Evolutionary conservation across 2,113 vertebrate species (phyloP).

Genomic region (Naja naja): DNA sequence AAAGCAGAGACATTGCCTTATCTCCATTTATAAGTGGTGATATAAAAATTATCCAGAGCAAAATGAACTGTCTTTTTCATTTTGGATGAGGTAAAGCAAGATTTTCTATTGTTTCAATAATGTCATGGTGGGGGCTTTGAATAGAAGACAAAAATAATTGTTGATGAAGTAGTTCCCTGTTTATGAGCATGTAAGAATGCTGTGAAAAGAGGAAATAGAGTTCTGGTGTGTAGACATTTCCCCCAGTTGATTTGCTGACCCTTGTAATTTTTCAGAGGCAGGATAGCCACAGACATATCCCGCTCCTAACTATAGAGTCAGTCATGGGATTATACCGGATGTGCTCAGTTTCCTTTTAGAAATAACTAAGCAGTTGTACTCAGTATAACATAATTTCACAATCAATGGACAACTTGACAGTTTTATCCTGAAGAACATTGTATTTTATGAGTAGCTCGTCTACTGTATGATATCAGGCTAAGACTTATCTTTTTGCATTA

Average conservation of each 20-base stretch:
- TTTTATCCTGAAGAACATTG: not conserved
- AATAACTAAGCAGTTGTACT: not conserved
- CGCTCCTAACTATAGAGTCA: not conserved
- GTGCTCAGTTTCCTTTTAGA: not conserved
- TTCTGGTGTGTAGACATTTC: not conserved
- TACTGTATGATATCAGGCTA: not conserved
- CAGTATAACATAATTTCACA: not conserved
- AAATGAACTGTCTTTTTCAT: not conserved
- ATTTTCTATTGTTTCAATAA: not conserved
- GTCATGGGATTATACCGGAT: not conserved
- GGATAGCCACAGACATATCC: not conserved
- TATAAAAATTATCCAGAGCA: slow-evolving; percentile 1
- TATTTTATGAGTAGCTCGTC: rapidly evolving
- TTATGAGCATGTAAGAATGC: not conserved
- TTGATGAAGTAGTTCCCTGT: not conserved
- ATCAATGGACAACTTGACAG: not conserved
- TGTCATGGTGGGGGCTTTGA: too few species aligned
- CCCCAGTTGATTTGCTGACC: not conserved
- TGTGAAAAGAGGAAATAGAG: not conserved
- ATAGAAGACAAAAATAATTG: rapidly evolving
- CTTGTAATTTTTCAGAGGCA: slow-evolving; percentile 6
- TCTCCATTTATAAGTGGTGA: not conserved
- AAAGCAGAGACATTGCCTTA: not conserved
- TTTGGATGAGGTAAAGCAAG: not conserved
- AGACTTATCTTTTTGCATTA: not conserved